A percentile compares a stretch with the other conserved stretches of the same genome.
Conservation (phyloP, 2,113 vertebrate species). For the Megalops atlanticus region DNA sequence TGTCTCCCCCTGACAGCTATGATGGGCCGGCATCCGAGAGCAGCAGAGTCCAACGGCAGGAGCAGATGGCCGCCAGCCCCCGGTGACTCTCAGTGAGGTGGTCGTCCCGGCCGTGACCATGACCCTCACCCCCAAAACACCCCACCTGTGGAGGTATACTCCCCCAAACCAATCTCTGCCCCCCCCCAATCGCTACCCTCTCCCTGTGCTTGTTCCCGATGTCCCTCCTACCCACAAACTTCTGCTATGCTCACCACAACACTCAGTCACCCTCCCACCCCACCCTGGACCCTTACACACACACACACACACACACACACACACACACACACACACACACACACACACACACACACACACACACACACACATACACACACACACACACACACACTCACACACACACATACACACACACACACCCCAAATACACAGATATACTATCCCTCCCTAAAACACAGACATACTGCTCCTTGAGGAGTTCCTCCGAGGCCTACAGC, state of each 20-base stretch:
- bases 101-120: no score
- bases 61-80: background rate
- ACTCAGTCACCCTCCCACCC: background rate
- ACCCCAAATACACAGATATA: background rate
- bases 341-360: no score
- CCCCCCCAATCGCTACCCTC: background rate
- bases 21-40: constrained; percentile 57
- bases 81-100: no score
- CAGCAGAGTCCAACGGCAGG: constrained; percentile 60
- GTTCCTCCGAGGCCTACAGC: no score
- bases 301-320: background rate
- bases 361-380: background rate
- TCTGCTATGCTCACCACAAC: no score
- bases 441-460: constrained; percentile 5
- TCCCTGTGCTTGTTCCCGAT: no score
- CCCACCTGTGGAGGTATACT: no score
- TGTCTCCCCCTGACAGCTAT: constrained; percentile 79
- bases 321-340: no score
- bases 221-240: no score
- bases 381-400: background rate
- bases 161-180: no score
- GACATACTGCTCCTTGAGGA: no score
- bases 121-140: no score
- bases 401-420: background rate
- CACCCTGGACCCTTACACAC: background rate